Conservation (phyloP, 2,113 vertebrate genomes). For the Sterrhoptilus dennistouni region DNA sequence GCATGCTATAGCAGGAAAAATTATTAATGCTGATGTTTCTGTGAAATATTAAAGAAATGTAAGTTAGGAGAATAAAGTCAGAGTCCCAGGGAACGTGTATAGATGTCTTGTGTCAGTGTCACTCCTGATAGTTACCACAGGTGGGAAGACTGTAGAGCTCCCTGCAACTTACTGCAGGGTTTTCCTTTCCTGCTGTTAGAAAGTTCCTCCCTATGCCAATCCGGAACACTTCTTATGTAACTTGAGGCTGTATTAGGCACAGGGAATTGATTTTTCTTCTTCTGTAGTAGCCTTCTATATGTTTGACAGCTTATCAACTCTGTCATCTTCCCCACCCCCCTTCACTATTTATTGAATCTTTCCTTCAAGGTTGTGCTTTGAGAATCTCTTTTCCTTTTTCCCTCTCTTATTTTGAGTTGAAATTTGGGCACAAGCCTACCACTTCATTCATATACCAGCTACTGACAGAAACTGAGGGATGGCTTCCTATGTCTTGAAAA, state of each 20-base stretch:
- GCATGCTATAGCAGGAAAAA: not conserved
- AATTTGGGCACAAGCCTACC: not conserved
- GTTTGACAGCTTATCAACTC: not conserved
- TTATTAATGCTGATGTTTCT: not conserved
- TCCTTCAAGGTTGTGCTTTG: not conserved
- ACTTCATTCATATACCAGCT: not conserved
- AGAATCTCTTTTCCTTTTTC: not conserved
- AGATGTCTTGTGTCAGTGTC: not conserved
- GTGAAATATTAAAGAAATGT: not conserved
- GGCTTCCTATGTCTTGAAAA: not conserved
- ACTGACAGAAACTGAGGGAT: not conserved
- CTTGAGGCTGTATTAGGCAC: not conserved
- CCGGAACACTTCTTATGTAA: not conserved
- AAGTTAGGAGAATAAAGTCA: not conserved
- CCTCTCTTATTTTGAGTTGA: not conserved
- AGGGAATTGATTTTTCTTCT: not conserved
- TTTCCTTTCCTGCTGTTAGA: not conserved
- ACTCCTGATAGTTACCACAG: not conserved
- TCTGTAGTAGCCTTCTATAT: not conserved
- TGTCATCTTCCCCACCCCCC: accelerated
- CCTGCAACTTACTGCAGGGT: not conserved
- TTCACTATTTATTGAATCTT: not conserved
- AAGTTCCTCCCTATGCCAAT: not conserved
- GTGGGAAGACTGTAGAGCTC: not conserved
- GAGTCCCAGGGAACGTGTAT: not conserved